Evolutionary conservation across 2,113 vertebrate genomes (phyloP).

Genomic region (Tychaedon coryphoeus): DNA sequence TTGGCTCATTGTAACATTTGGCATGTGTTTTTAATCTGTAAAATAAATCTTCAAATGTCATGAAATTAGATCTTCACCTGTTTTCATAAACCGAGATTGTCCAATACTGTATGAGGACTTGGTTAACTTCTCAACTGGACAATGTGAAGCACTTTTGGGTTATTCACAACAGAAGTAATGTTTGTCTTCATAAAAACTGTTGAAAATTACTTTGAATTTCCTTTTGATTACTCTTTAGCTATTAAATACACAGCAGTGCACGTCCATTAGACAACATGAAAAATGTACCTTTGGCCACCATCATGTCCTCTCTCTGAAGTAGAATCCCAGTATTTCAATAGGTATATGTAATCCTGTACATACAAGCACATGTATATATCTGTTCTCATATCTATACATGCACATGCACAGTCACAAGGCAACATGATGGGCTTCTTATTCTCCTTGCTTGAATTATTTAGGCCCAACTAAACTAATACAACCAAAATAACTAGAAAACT

Average conservation of each 20-base stretch:
- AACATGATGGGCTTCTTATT: background rate
- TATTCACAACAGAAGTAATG: background rate
- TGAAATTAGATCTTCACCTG: background rate
- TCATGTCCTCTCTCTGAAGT: background rate
- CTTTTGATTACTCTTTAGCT: background rate
- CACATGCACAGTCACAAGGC: background rate
- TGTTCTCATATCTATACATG: background rate
- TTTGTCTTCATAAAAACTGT: background rate
- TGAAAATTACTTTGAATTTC: background rate
- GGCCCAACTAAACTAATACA: background rate
- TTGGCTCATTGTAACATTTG: background rate
- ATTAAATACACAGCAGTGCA: background rate
- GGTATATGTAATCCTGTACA: background rate
- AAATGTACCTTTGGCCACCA: background rate
- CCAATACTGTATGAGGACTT: background rate
- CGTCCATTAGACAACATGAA: background rate
- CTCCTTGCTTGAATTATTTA: background rate
- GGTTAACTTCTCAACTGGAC: background rate
- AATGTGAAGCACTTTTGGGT: background rate
- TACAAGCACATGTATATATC: background rate
- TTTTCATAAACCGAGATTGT: background rate
- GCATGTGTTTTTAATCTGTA: background rate
- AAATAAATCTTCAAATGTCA: background rate
- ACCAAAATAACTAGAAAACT: background rate
- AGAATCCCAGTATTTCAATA: background rate